Evolutionary conservation across 2,888 invertebrate genomes (phyloP).

Genomic region (Zootermopsis nevadensis): DNA sequence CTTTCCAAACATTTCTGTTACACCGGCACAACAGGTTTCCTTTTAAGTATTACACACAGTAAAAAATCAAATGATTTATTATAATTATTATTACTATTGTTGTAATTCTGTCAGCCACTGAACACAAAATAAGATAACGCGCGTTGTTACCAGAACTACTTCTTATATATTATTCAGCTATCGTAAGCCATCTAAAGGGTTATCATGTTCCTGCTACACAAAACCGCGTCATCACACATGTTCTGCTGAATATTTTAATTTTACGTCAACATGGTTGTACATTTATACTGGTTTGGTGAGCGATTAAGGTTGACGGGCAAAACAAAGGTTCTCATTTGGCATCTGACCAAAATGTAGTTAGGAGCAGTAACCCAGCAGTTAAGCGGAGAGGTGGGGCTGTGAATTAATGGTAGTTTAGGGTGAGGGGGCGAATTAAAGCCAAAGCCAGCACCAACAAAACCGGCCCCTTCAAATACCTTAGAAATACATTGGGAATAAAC

Average conservation of each 20-base stretch:
- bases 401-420: slow-evolving; percentile 14
- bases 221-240: not conserved
- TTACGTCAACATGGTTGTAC: slow-evolving; percentile 17
- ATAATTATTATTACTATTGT: too few relatives aligned
- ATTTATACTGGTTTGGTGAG: not conserved
- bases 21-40: too few relatives aligned
- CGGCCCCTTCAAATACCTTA: not conserved
- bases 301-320: slow-evolving; percentile 14
- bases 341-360: slow-evolving; percentile 48
- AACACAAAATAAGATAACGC: too few relatives aligned
- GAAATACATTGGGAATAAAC: not conserved
- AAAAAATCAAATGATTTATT: too few relatives aligned
- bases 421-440: not conserved
- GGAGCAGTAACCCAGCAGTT: slow-evolving; percentile 21
- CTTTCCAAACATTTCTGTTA: too few relatives aligned
- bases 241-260: not conserved
- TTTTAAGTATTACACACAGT: too few relatives aligned
- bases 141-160: too few relatives aligned
- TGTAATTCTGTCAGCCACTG: too few relatives aligned
- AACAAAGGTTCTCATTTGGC: slow-evolving; percentile 45
- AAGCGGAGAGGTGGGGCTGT: slow-evolving; percentile 12
- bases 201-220: not conserved
- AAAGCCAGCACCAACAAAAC: slow-evolving; percentile 29
- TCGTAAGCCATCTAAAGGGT: too few relatives aligned
- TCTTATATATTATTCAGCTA: too few relatives aligned